phyloP scores from a whole-genome alignment of 1,140 invertebrate genomes.

The Pinna nobilis region DNA sequence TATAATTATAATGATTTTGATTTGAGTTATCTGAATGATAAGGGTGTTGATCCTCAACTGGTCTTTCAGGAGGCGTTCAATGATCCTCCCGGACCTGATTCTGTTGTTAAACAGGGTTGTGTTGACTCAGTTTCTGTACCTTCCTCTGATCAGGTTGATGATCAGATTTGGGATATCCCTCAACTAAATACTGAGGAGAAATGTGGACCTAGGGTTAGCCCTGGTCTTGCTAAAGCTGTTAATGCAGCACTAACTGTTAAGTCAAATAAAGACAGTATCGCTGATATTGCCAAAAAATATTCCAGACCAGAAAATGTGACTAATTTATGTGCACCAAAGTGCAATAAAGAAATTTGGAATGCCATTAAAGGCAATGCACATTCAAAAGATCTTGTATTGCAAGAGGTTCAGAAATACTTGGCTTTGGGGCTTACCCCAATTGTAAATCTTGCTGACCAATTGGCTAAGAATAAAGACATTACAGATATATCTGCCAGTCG shows the following conservation, averaged over 20 bases:
- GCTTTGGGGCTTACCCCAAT: no score
- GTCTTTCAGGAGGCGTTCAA: no score
- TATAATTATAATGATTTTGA: no score
- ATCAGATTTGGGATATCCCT: slow-evolving; percentile 7
- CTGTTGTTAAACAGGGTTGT: no score
- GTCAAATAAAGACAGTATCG: slow-evolving; percentile 1
- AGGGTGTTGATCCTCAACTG: no score
- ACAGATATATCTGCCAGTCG: no score
- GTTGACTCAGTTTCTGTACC: no score
- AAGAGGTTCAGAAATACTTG: neutral
- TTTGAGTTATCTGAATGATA: no score
- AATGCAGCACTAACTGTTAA: slow-evolving; percentile 1
- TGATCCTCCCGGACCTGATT: no score
- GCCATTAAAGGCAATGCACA: neutral
- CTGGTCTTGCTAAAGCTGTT: neutral
- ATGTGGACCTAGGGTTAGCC: neutral
- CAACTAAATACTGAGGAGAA: neutral
- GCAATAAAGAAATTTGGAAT: slow-evolving; percentile 8
- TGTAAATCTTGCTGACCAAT: no score
- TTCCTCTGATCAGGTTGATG: no score
- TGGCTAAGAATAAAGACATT: no score
- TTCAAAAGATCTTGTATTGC: neutral
- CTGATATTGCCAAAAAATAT: neutral
- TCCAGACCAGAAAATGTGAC: neutral
- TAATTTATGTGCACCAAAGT: neutral